phyloP scores from a whole-genome alignment of 2,888 invertebrate genomes.

The Agrotis exclamationis region DNA sequence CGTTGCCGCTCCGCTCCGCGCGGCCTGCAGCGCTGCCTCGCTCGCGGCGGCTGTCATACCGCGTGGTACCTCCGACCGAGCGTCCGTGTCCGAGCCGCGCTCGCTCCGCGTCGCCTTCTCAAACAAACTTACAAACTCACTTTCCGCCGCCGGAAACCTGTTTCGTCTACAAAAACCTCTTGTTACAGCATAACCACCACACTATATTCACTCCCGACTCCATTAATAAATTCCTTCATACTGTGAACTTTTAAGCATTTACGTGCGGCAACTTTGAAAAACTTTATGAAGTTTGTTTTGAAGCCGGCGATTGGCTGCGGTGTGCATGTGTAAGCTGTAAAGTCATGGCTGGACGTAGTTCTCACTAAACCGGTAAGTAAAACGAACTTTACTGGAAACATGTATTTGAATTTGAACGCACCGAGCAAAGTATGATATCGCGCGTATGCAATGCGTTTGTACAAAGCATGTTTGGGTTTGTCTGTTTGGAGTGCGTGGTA shows the following conservation, averaged over 20 bases:
- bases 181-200: slow-evolving; percentile 71
- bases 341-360: slow-evolving; percentile 85
- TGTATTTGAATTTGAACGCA: slow-evolving; percentile 70
- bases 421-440: slow-evolving; percentile 46
- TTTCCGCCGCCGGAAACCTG: slow-evolving; percentile 83
- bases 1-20: slow-evolving; percentile 80
- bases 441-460: slow-evolving; percentile 45
- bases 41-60: slow-evolving; percentile 74
- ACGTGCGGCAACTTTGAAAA: slow-evolving; percentile 76
- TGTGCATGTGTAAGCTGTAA: slow-evolving; percentile 80
- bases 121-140: slow-evolving; percentile 85
- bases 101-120: slow-evolving; percentile 72
- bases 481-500: slow-evolving; percentile 47
- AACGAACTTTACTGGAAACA: slow-evolving; percentile 82
- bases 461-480: slow-evolving; percentile 48
- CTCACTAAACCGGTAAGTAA: slow-evolving; percentile 89
- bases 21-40: slow-evolving; percentile 59
- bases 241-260: slow-evolving; percentile 70
- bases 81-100: slow-evolving; percentile 75
- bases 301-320: slow-evolving; percentile 73
- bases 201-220: slow-evolving; percentile 72
- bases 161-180: slow-evolving; percentile 75
- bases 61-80: slow-evolving; percentile 81
- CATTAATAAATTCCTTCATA: slow-evolving; percentile 66
- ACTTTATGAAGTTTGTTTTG: slow-evolving; percentile 85